Percentiles rank a stretch among this genome's conserved stretches.
Evolutionary conservation across 2,113 vertebrate species (phyloP).

Genomic region (Cryptotis parvus): DNA sequence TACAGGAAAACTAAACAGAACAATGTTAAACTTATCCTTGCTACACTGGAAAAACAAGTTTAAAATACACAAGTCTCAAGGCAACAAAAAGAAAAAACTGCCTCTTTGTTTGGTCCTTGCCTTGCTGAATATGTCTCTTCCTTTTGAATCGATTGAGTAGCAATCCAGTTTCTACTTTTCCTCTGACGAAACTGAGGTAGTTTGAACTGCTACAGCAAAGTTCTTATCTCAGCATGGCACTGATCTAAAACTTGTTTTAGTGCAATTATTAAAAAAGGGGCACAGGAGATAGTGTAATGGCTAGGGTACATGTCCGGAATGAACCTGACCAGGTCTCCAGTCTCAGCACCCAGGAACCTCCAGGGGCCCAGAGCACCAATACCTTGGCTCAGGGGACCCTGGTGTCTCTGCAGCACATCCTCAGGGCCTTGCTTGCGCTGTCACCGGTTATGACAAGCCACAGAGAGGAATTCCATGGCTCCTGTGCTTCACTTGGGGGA

Average conservation of each 20-base stretch:
- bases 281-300: too few species aligned
- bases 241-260: neutral
- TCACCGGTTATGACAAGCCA: too few species aligned
- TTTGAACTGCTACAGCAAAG: neutral
- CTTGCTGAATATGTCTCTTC: neutral
- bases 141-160: neutral
- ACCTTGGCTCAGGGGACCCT: too few species aligned
- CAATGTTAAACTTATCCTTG: neutral
- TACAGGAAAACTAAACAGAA: neutral
- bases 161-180: slow-evolving; percentile 23
- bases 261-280: neutral
- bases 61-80: neutral
- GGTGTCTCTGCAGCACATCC: too few species aligned
- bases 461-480: too few species aligned
- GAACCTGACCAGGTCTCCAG: too few species aligned
- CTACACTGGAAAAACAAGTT: neutral
- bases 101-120: neutral
- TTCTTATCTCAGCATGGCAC: neutral
- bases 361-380: too few species aligned
- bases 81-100: too few species aligned
- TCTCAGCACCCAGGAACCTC: too few species aligned
- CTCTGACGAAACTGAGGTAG: neutral
- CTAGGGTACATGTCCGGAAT: neutral
- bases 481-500: too few species aligned
- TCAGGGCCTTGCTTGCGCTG: too few species aligned